Base-by-base conservation (phyloP, 92 coral and sea anemone genomes). In the Actinernus sp. region DNA sequence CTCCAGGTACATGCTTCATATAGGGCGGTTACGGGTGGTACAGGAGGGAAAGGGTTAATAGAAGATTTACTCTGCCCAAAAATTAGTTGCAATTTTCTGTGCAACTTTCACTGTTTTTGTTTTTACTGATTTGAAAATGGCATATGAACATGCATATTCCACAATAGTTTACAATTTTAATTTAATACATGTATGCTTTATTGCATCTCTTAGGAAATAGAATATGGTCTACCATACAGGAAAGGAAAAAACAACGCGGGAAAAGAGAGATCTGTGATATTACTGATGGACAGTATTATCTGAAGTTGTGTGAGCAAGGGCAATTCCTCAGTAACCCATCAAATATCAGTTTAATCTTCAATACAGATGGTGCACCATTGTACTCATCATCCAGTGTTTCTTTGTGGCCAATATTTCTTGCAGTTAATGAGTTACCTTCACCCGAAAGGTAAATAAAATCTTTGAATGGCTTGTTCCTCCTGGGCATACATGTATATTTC, bases 351-450 rank as follows among this genome's bases (percentile, higher is more conserved):
- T 24, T 55, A 7, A 70, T 70, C 3, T 70, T 70, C 49, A 66
- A 66, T 21, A 66, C 62, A 38, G 74, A 66, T 66, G 63, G 63
- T 32, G 74, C 51, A 7, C 74, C 74, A 3, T 33, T 66, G 22
- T 51, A 66, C 45, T 49, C 73, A 4, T 65, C 73, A 4, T 65
- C 61, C 24, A 65, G 62, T 32, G 65, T 69, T 4, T 69, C 56
- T 20, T 41, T 55, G 37, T 55, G 76, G 65, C 65, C 76, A 3
- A 55, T 69, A 7, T 69, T 69, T 29, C 30, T 69, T 12, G 76
- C 76, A 24, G 41, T 69, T 0, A 69, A 69, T 26, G 76, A 69
- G 41, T 69, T 72, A 21, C 79, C 79, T 2, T 72, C 79, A 6
- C 69, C 79, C 1, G 79, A 72, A 10, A 46, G 79, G 79, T 72